Evolutionary conservation across 2,797 vertebrate species (phyloP).

Genomic region (Leptoclinus maculatus): DNA sequence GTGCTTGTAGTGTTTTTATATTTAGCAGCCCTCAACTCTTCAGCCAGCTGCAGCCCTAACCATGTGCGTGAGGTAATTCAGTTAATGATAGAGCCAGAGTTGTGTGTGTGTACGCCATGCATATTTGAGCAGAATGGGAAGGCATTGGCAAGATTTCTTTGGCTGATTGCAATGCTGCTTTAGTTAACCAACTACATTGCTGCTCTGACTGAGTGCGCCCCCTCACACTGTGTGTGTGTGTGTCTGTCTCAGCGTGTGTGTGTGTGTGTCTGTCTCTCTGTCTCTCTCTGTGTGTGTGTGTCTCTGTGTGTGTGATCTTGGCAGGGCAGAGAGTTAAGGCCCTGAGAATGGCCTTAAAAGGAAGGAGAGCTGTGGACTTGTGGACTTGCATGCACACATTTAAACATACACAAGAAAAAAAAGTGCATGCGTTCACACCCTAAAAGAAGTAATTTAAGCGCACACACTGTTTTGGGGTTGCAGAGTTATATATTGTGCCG

Average conservation of each 20-base stretch:
- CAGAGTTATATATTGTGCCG: conserved; percentile 5
- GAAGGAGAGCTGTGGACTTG: conserved; percentile 68
- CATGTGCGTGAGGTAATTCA: conserved; percentile 66
- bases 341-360: conserved; percentile 84
- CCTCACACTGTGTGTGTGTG: neutral
- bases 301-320: conserved; percentile 68
- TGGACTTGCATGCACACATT: conserved; percentile 61
- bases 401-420: conserved; percentile 53
- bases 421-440: conserved; percentile 26
- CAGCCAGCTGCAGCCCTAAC: conserved; percentile 65
- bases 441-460: conserved; percentile 26
- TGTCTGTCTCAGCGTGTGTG: no score
- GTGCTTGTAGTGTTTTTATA: conserved; percentile 62
- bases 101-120: neutral
- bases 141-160: conserved; percentile 56
- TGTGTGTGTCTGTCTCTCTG: no score
- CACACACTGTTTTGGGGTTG: neutral
- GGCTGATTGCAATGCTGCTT: conserved; percentile 57
- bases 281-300: conserved; percentile 14
- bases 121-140: conserved; percentile 42
- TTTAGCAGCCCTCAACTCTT: conserved; percentile 67
- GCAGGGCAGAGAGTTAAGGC: conserved; percentile 60
- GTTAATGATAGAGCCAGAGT: conserved; percentile 59
- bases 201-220: conserved; percentile 33
- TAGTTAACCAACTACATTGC: conserved; percentile 58